Percentiles rank a stretch among this genome's conserved stretches.
Evolutionary conservation across 1,140 invertebrate genomes (phyloP).

Genomic region (Anadara kagoshimensis): DNA sequence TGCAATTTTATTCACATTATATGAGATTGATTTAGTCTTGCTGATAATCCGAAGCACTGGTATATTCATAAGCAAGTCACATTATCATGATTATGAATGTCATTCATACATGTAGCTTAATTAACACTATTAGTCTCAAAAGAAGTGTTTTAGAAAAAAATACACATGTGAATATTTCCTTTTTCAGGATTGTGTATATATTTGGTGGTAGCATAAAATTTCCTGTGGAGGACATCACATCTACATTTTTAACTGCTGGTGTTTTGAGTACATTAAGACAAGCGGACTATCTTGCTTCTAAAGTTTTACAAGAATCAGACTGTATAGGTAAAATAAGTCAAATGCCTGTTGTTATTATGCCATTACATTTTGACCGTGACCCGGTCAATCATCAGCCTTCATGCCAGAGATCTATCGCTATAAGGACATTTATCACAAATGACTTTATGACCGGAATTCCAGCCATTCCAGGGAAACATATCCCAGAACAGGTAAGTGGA

Average conservation of each 20-base stretch:
- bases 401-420: constrained; percentile 94
- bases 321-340: constrained; percentile 83
- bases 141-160: too few relatives aligned
- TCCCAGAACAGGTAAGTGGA: constrained; percentile 86
- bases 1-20: too few relatives aligned
- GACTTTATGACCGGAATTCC: constrained; percentile 99
- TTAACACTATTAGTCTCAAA: too few relatives aligned
- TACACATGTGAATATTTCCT: too few relatives aligned
- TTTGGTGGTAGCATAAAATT: constrained; percentile 92
- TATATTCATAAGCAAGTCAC: too few relatives aligned
- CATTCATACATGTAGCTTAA: too few relatives aligned
- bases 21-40: too few relatives aligned
- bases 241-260: constrained; percentile 91
- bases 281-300: constrained; percentile 76
- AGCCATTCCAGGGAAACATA: constrained; percentile 88
- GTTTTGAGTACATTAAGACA: constrained; percentile 91
- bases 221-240: constrained; percentile 93
- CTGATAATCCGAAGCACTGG: too few relatives aligned
- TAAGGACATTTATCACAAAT: constrained; percentile 95
- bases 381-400: constrained; percentile 84
- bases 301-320: constrained; percentile 59
- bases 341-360: constrained; percentile 97
- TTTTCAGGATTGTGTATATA: constrained; percentile 79
- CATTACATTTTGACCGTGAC: constrained; percentile 97
- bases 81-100: too few relatives aligned